A percentile compares a stretch with the other conserved stretches of the same genome.
Conservation (phyloP, 1,140 invertebrate genomes). For the Mamestra configurata region DNA sequence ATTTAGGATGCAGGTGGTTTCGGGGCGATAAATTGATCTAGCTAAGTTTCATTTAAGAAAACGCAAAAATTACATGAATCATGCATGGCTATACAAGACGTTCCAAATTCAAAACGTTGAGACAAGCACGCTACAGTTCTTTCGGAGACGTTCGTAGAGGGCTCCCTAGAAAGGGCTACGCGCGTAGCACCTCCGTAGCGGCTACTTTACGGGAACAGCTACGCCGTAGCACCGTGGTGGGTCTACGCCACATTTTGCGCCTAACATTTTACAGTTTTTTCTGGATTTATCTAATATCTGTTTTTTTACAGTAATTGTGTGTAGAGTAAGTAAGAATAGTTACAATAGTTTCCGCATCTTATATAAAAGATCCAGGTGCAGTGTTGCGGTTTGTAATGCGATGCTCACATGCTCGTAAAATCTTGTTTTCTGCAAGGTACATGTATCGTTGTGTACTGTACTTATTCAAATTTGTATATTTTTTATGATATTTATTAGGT, state of each 20-base stretch:
- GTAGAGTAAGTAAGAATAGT: neutral
- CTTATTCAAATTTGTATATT: neutral
- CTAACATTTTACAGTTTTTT: neutral
- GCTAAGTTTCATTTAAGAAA: no score
- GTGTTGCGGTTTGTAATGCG: slow-evolving; percentile 26
- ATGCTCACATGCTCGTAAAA: neutral
- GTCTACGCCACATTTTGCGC: neutral
- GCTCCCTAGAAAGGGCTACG: neutral
- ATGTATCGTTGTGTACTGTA: neutral
- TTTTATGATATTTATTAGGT: neutral
- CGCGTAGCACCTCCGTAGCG: slow-evolving; percentile 5
- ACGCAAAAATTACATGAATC: no score
- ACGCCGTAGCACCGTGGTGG: neutral
- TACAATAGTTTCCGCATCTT: slow-evolving; percentile 19
- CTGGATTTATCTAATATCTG: neutral
- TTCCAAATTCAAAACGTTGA: neutral
- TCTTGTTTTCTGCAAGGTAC: neutral
- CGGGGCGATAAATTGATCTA: no score
- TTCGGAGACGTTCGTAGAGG: neutral
- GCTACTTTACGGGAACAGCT: neutral
- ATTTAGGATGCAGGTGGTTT: no score
- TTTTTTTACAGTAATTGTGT: neutral
- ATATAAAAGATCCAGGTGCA: slow-evolving; percentile 12
- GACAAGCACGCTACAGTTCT: neutral
- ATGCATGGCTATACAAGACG: no score